Percentiles rank a stretch among this genome's conserved stretches.
phyloP scores from a whole-genome alignment of 2,888 invertebrate genomes.

The Drosophila birchii region DNA sequence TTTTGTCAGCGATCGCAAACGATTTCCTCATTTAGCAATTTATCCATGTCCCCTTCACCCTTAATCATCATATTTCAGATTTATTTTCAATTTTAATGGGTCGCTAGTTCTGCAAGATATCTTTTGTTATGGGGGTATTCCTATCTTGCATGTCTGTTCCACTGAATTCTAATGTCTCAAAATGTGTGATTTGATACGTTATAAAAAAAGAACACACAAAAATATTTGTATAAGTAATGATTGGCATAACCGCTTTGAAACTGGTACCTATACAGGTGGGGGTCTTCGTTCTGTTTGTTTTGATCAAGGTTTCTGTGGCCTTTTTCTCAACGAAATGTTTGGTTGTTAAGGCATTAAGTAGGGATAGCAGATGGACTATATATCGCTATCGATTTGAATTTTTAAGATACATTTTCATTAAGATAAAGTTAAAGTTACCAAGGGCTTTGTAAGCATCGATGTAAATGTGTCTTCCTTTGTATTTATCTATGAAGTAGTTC shows the following conservation, averaged over 20 bases:
- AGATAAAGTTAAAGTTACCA: too few relatives aligned
- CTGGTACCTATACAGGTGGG: constrained; percentile 35
- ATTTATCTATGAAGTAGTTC: too few relatives aligned
- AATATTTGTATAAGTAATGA: constrained; percentile 30
- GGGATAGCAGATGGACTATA: neutral
- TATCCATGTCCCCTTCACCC: constrained; percentile 7
- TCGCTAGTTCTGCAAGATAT: constrained; percentile 54
- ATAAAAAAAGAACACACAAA: constrained; percentile 23
- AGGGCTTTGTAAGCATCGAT: too few relatives aligned
- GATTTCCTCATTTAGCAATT: constrained; percentile 29
- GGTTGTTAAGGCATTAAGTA: constrained; percentile 27
- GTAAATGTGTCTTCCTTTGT: too few relatives aligned
- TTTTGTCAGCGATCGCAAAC: constrained; percentile 11
- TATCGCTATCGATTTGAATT: neutral
- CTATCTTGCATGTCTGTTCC: constrained; percentile 47
- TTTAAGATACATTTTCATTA: neutral
- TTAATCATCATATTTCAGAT: constrained; percentile 39
- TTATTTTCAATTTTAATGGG: constrained; percentile 48
- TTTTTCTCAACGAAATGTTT: constrained; percentile 20
- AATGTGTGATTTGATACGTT: constrained; percentile 42
- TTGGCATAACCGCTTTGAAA: constrained; percentile 44
- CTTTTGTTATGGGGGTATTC: constrained; percentile 20
- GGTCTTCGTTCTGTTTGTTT: constrained; percentile 40
- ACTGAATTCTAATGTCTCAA: constrained; percentile 49
- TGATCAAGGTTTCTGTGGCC: constrained; percentile 39